Evolutionary conservation across 2,888 invertebrate species (phyloP).

Genomic region (Dromius quadrimaculatus): DNA sequence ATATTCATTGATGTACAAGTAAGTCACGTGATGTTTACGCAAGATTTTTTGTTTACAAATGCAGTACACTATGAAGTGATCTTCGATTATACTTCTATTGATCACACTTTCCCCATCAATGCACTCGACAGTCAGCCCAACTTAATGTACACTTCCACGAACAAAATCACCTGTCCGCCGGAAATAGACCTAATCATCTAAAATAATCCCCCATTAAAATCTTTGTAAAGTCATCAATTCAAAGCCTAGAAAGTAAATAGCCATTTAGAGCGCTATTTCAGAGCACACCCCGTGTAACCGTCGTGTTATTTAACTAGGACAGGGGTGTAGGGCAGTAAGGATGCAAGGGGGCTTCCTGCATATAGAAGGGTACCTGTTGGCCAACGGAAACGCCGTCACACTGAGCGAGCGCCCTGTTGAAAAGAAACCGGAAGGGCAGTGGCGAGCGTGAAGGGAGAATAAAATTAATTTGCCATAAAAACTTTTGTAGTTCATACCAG

Average conservation of each 20-base stretch:
- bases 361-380: constrained; percentile 41
- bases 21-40: too few relatives aligned
- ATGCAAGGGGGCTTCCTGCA: background rate
- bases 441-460: background rate
- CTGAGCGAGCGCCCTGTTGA: constrained; percentile 64
- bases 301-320: constrained; percentile 26
- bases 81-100: too few relatives aligned
- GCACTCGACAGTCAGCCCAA: too few relatives aligned
- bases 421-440: constrained; percentile 44
- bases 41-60: too few relatives aligned
- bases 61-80: too few relatives aligned
- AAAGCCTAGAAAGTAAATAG: background rate
- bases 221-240: background rate
- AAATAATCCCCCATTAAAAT: background rate
- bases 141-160: too few relatives aligned
- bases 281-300: constrained; percentile 38
- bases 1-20: too few relatives aligned
- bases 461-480: too few relatives aligned
- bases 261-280: constrained; percentile 9
- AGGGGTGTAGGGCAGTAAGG: background rate
- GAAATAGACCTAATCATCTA: background rate
- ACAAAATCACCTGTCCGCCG: too few relatives aligned
- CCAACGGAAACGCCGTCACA: constrained; percentile 63
- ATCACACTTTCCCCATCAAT: too few relatives aligned
- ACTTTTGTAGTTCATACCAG: background rate